Conservation (phyloP, 2,888 invertebrate species). For the Spisula subtruncata region DNA sequence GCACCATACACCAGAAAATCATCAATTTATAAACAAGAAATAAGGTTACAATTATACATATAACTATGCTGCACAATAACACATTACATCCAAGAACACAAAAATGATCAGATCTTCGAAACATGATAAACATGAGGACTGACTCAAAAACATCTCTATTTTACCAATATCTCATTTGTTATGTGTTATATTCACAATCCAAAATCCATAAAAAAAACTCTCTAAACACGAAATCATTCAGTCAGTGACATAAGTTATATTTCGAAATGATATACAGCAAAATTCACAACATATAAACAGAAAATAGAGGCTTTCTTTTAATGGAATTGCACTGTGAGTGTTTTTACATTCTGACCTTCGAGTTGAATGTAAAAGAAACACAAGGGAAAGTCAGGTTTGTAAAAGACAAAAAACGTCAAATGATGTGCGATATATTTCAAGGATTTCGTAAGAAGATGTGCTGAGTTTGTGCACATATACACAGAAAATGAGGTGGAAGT, state of each 20-base stretch:
- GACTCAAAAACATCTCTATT: slow-evolving; percentile 7
- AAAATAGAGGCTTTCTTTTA: slow-evolving; percentile 1
- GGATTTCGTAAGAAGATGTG: neutral
- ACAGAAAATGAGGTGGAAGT: neutral
- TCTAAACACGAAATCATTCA: neutral
- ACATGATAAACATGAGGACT: slow-evolving; percentile 11
- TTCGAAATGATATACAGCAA: neutral
- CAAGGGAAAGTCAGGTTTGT: neutral
- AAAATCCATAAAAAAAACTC: neutral
- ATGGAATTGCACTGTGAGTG: neutral
- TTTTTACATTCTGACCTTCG: neutral
- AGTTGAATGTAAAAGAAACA: neutral
- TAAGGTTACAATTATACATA: neutral
- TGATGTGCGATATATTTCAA: neutral
- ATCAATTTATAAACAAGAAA: neutral
- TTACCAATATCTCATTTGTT: neutral
- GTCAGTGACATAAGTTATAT: slow-evolving; percentile 2
- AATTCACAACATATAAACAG: slow-evolving; percentile 24
- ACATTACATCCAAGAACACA: neutral
- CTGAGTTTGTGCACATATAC: neutral
- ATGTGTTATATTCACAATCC: slow-evolving; percentile 6
- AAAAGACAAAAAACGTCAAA: no score
- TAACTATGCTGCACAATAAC: neutral
- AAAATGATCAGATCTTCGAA: neutral
- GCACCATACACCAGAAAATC: no score